Base-by-base conservation (phyloP, 2,888 invertebrate genomes). In the Anarsia innoxiella region DNA sequence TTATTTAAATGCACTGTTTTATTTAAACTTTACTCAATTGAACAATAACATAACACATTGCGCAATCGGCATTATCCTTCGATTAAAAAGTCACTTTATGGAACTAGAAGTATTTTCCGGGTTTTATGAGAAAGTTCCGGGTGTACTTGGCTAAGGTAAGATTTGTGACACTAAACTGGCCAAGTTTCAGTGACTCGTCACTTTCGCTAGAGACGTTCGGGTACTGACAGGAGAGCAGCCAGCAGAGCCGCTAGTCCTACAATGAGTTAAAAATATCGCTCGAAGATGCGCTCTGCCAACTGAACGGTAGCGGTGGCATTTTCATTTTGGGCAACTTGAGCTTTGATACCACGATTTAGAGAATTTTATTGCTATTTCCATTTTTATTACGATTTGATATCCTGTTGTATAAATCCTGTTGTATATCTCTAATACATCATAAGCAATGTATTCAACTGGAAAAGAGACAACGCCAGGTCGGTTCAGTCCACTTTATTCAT, bases 181-280 rank as follows among this genome's bases (percentile, higher is more conserved):
- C 60, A 41, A 51, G 59, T 49, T 50, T 56, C 51, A 60, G 55
- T 57, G 48, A 59, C 62, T 56, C 64, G 66, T 79, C 82, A 82
- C 82, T 82, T 79, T 82, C 80, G 70, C 66, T 77, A 64, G 49
- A 66, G 59, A 64, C 53, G 66, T 65, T 61, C 56, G 60, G 59
- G 46, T 45, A 68, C 73, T 70, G 78, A 65, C 74, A 75, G 68
- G 63, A 66, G 78, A 82, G 80, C 63, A 69, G 65, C 73, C 62
- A 56, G 67, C 73, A 65, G 68, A 71, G 72, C 73, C 66, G 80
- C 74, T 66, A 69, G 71, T 72, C 65, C 70, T 70, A 82, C 73
- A 83, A 77, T 83, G 84, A 84, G 84, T 82, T 84, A 84, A 80
- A 84, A 84, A 84, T 84, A 84, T 48, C 80, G 78, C 79, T 79